These are phyloP conservation scores for Hiodon alosoides DNA, from an alignment of 2,113 vertebrate species.

Conservation along the genomic window DNA sequence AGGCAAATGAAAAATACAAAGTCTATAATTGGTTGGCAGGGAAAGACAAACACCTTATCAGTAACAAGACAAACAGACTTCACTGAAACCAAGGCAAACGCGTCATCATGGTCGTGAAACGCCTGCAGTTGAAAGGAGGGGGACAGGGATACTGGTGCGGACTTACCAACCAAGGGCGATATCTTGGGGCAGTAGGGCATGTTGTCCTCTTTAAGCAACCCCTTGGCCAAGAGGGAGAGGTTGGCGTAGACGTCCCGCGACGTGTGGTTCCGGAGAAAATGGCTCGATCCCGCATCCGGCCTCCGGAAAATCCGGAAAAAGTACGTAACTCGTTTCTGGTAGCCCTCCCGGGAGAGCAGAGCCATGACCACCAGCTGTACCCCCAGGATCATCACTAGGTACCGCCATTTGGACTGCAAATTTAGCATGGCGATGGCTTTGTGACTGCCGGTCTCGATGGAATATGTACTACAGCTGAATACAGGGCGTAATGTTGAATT, in stretches of 20 bases:
- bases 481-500: background rate
- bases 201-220: slow-evolving; percentile 36
- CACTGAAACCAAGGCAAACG: too few species aligned
- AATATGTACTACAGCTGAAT: too few species aligned
- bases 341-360: slow-evolving; percentile 63
- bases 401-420: slow-evolving; percentile 64
- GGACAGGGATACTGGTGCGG: background rate
- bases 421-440: slow-evolving; percentile 38
- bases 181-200: slow-evolving; percentile 61
- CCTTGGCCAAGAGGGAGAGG: slow-evolving; percentile 53
- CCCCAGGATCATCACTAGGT: slow-evolving; percentile 65
- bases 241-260: slow-evolving; percentile 60
- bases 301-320: slow-evolving; percentile 68
- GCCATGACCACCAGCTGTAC: slow-evolving; percentile 71
- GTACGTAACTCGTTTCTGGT: slow-evolving; percentile 61
- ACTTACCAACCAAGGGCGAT: slow-evolving; percentile 66
- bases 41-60: too few species aligned
- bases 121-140: too few species aligned
- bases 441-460: background rate
- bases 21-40: too few species aligned
- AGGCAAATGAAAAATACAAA: too few species aligned
- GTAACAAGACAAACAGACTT: too few species aligned
- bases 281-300: slow-evolving; percentile 19
- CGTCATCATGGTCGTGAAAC: too few species aligned
- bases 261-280: slow-evolving; percentile 46